Conservation (phyloP, 2,888 invertebrate species). For the Drosophila robusta region DNA sequence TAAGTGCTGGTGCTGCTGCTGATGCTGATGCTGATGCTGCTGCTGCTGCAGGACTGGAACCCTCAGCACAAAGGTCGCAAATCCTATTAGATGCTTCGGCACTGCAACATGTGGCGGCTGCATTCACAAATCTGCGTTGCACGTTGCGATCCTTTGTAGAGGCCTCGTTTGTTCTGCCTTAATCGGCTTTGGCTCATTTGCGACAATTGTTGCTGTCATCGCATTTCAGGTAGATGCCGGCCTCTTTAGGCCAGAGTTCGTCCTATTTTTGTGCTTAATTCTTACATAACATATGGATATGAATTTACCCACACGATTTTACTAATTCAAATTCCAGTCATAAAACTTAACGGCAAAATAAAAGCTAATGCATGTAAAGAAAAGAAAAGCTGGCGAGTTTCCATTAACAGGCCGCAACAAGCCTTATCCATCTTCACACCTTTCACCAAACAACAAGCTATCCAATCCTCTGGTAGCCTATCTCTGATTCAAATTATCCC, state of each 20-base stretch:
- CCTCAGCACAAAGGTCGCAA: constrained; percentile 61
- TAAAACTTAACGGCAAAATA: constrained; percentile 26
- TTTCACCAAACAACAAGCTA: constrained; percentile 20
- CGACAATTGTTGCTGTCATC: constrained; percentile 65
- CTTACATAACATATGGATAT: constrained; percentile 5
- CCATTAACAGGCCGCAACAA: constrained; percentile 10
- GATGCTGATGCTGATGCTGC: no score
- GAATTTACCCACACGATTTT: background rate
- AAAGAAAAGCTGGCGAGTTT: background rate
- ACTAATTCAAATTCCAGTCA: background rate
- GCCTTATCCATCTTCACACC: constrained; percentile 60
- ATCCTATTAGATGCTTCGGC: constrained; percentile 68
- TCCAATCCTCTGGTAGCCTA: constrained; percentile 50
- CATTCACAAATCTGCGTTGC: constrained; percentile 15
- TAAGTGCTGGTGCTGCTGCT: constrained; percentile 19
- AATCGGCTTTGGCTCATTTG: constrained; percentile 67
- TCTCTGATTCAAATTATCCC: constrained; percentile 28
- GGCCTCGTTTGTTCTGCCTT: constrained; percentile 36
- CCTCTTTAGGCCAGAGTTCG: background rate
- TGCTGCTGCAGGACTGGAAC: background rate
- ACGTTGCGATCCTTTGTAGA: constrained; percentile 15
- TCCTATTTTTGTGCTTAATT: background rate
- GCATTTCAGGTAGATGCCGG: constrained; percentile 36
- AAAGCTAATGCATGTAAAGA: constrained; percentile 40
- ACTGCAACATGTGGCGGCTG: constrained; percentile 65